Base-by-base conservation (phyloP, 2,888 invertebrate genomes). In the Macrophya alboannulata region DNA sequence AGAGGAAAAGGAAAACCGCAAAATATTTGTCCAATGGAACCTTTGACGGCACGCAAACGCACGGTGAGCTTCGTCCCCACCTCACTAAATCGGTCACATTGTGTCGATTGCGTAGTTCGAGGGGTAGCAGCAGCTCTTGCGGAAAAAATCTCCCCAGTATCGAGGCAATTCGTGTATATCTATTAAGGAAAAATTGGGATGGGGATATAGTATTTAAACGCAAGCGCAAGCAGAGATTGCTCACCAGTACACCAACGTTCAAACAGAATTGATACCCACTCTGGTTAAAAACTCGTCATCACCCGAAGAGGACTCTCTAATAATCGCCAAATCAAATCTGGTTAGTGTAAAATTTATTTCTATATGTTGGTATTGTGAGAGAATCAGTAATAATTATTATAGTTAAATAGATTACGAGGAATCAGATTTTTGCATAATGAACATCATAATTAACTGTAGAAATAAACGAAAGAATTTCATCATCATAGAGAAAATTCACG, bases 51-150 rank as follows among this genome's bases (percentile, higher is more conserved):
- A 74, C 72, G 72, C 72, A 74, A 74, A 74, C 72, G 72, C 72
- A 74, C 45, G 72, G 25, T n/a, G 15, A 74, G 21, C 43, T 74
- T 45, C n/a, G 72, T 21, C 72, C 72, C 72, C 72, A 45, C 72
- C 43, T 74, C n/a, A 43, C 5, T 45, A 43, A 74, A 45, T 45
- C 10, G 25, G 4, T 4, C 72, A 25, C 43, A 74, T 74, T 74
- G 45, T 45, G 12, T 8, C 15, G 72, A 45, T 74, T 4, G 21
- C 45, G 45, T 51, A 37, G 21, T 51, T n/a, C 21, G 37, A 74
- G 72, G 84, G 84, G 72, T 84, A 48, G 68, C 15, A 48, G 68
- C 15, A 12, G 48, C 21, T 17, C 74, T 74, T 84, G 51, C 48
- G 51, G 17, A 31, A 68, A n/a, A 31, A 74, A 84, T 55, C 68